Percentiles rank a stretch among this genome's conserved stretches.
Conservation (phyloP, 2,797 vertebrate genomes). For the Bryconaethiops microstoma region DNA sequence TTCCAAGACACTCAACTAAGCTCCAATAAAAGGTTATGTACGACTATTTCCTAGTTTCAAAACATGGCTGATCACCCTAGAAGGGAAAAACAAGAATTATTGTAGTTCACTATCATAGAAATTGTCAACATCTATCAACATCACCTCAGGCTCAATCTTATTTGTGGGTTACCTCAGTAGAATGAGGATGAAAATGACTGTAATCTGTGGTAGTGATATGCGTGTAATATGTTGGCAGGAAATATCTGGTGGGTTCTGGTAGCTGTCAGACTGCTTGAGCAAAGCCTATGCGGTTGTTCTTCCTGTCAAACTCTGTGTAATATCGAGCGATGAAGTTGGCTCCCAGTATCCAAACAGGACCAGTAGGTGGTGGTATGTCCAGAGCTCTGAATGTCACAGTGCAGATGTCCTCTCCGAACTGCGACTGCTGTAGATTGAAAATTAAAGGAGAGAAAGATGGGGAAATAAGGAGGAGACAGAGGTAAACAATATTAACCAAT, state of each 20-base stretch:
- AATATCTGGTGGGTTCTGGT: not conserved
- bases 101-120: not conserved
- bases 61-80: not conserved
- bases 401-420: conserved; percentile 84
- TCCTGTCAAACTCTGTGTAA: conserved; percentile 94
- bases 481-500: too few relatives aligned
- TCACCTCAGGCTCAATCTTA: not conserved
- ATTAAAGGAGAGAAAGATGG: not conserved
- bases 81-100: not conserved
- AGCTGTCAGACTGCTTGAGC: conserved; percentile 85
- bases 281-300: conserved; percentile 92
- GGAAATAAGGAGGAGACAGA: not conserved
- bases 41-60: not conserved
- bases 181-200: not conserved
- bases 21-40: not conserved
- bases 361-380: conserved; percentile 89
- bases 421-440: conserved; percentile 78
- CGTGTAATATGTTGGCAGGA: not conserved
- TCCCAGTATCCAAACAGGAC: conserved; percentile 93
- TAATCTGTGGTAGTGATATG: not conserved
- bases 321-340: conserved; percentile 95
- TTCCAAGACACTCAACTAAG: not conserved
- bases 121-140: not conserved
- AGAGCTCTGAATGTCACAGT: conserved; percentile 86
- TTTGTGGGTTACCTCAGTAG: not conserved